Base-by-base conservation (phyloP, 1,140 invertebrate species). In the Cotesia vestalis region DNA sequence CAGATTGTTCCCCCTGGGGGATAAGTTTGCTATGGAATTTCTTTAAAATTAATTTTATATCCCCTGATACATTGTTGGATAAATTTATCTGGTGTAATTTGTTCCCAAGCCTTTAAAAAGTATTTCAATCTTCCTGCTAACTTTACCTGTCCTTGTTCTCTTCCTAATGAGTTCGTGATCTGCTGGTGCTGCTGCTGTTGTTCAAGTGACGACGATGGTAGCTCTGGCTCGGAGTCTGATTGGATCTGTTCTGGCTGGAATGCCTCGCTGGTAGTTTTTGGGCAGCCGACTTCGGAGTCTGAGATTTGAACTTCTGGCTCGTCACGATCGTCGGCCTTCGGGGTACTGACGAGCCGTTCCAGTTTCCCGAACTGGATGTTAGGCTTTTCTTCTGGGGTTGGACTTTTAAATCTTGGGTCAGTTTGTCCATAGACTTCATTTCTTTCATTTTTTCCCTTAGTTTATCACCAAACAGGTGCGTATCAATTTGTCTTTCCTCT, bases 121-220 rank as follows among this genome's bases (percentile, higher is more conserved):
- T 63, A 4, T 14, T 36, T 34, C 11, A 36, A 14, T 34, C 27
- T 66, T 5, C 60, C 62, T 46, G 51, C 34, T 55, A 55, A n/a
- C 55, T 57, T 35, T 61, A 61, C 59, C 59, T 61, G 14, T 3
- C 46, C 17, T 63, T 53, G 64, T 52, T 52, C 4, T 35, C 14
- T 57, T 3, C 35, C 1, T 51, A 84, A 9, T 78, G 78, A 59
- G 83, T 84, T 75, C 83, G 85, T 79, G 73, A 71, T 8, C 3
- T 12, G 46, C 11, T 52, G 6, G 27, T 27, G 46, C 46, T n/a
- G 46, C 46, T 52, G 46, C n/a, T 52, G 46, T 1, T 55, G 53
- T 6, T 55, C 53, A 6, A n/a, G 12, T 14, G 53, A 12, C 62
- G 61, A 52, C 69, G 59, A 62, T 53, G 34, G 5, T 46, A 11